Evolutionary conservation across 2,113 vertebrate genomes (phyloP), one percentile per base, ranked within the genome.

Genomic region (Hipposideros armiger): DNA sequence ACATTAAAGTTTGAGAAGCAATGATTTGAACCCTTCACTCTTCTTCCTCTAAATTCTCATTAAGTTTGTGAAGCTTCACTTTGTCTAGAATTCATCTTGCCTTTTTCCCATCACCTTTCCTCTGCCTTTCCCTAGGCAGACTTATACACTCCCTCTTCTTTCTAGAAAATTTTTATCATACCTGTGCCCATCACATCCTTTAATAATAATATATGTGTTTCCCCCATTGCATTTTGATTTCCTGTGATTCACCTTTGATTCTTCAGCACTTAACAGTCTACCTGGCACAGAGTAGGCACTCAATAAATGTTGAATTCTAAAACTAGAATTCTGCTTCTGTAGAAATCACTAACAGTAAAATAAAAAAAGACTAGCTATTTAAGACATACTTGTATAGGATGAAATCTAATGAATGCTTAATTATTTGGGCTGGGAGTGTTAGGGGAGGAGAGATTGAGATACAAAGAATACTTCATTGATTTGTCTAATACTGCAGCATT

Each of bases 211-310:
- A 60, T 73, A 47, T 92, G 32, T 74, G 42, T 70, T 60, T 76
- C 85, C 22, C 30, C 47, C 47, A 56, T 81, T 52, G 62, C 15
- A 83, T 24, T 82, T 74, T 95, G 40, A 76, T 72, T 89, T 82
- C 40, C 47, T 87, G 16, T 94, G 50, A 76, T 86, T 95, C 36
- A 76, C 20, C 13, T 92, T 86, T 93, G 66, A 69, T 62, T 82
- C 92, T 73, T 92, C 24, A 80, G 14, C 81, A 92, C 30, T 78
- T 92, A 82, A 50, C 28, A 67, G 26, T 86, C 50, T 78, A 42
- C 60, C 22, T 80, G 69, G 42, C 77, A 87, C 60, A 89, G 5
- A 93, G 45, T 24, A 86, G 13, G 3, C 92, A 36, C 36, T 36
- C 36, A 36, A 36, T 36, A 36, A 82, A 66, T 92, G 3, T 4